Percentiles rank a stretch among this genome's conserved stretches.
phyloP scores from a whole-genome alignment of 1,140 invertebrate genomes.

The Calliopsis andreniformis region DNA sequence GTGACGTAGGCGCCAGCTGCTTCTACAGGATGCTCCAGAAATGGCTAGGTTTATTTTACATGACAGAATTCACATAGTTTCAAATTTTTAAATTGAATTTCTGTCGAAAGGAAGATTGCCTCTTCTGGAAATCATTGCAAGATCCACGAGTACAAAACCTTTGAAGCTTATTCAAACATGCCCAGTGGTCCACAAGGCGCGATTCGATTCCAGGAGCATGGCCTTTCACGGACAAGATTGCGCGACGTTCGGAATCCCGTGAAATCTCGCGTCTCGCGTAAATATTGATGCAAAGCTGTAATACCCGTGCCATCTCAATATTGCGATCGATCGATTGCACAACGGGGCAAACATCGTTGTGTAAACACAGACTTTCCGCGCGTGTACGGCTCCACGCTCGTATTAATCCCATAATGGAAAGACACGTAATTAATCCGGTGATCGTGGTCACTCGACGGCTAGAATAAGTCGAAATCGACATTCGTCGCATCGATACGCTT shows the following conservation, averaged over 20 bases:
- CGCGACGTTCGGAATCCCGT: conserved; percentile 1
- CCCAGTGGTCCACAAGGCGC: not conserved
- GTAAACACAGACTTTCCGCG: conserved; percentile 44
- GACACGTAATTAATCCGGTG: conserved; percentile 44
- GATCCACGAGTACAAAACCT: too few relatives aligned
- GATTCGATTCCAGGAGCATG: not conserved
- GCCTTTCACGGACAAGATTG: conserved; percentile 8
- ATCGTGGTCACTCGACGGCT: conserved; percentile 10
- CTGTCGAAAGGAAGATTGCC: too few relatives aligned
- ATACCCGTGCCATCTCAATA: conserved; percentile 36
- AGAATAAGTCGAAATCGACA: conserved; percentile 9
- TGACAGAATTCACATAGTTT: too few relatives aligned
- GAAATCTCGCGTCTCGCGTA: conserved; percentile 40
- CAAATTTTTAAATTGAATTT: too few relatives aligned
- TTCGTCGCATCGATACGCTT: not conserved
- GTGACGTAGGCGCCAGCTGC: not conserved
- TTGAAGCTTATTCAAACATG: too few relatives aligned
- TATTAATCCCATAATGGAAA: conserved; percentile 51
- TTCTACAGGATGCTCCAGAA: not conserved
- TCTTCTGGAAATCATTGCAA: too few relatives aligned
- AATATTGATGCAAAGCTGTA: conserved; percentile 49
- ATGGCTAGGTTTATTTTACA: too few relatives aligned
- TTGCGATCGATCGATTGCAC: conserved; percentile 44
- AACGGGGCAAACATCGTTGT: conserved; percentile 36
- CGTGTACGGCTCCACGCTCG: not conserved